phyloP scores from a whole-genome alignment of 2,113 vertebrate species.

The Macheiramphus alcinus region DNA sequence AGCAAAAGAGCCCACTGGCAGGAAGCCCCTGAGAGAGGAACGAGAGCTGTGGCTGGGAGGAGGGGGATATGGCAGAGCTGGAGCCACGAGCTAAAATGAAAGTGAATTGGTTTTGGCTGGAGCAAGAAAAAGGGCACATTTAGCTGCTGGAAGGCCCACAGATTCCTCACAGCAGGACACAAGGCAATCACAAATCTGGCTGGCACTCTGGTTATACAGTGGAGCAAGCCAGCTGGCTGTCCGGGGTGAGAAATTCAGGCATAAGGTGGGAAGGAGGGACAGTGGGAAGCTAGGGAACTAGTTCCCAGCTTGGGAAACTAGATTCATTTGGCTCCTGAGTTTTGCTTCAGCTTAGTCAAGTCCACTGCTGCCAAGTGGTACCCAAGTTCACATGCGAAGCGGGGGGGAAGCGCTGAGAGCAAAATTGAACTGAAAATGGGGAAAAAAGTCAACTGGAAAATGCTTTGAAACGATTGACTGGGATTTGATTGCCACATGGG shows the following conservation, averaged over 20 bases:
- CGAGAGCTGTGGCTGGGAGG: not conserved
- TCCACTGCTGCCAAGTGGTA: not conserved
- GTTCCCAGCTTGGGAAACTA: not conserved
- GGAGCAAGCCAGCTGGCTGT: not conserved
- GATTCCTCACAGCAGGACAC: not conserved
- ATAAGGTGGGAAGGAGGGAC: not conserved
- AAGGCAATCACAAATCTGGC: not conserved
- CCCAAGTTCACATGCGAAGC: not conserved
- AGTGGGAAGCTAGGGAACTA: not conserved
- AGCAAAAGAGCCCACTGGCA: not conserved
- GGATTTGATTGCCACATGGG: slow-evolving; percentile 1
- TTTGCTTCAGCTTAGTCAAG: not conserved
- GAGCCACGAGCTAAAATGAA: not conserved
- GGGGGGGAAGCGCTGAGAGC: not conserved
- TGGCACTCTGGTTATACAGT: not conserved
- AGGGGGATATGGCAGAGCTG: not conserved
- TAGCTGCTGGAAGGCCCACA: not conserved
- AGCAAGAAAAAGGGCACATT: not conserved
- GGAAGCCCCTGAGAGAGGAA: not conserved
- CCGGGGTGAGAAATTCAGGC: not conserved
- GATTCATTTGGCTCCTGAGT: not conserved
- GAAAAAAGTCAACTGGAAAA: not conserved
- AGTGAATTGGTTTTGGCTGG: not conserved
- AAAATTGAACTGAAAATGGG: not conserved
- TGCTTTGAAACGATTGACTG: not conserved